Evolutionary conservation across 2,888 invertebrate genomes (phyloP), one percentile per base, ranked within the genome.

Genomic region (Limenitis arthemis): DNA sequence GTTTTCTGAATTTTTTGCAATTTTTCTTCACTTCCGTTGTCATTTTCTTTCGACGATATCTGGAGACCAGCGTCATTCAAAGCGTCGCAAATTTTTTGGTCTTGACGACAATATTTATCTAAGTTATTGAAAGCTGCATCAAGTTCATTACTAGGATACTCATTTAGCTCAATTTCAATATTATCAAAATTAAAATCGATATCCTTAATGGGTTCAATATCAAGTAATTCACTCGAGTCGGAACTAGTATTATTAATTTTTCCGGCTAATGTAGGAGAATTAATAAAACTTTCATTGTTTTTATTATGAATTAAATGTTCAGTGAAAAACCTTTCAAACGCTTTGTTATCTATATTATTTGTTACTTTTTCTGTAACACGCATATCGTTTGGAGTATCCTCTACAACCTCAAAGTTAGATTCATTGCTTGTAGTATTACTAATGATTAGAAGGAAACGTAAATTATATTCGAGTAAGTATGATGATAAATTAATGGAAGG

Each of bases 381-480:
- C 5, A 73, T 68, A 55, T 62, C 69, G 48, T 64, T 64, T 4
- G 72, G 76, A 0, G 74, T 75, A 42, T 74, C 55, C 39, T 64
- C 62, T 7, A 74, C 63, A 36, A 60, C 66, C 55, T 78, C 79
- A 2, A 69, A 72, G 53, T 75, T 79, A 0, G 74, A 77, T 43
- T 80, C 78, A 50, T 80, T 75, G 3, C 53, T 58, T 12, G 77
- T 70, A 5, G 77, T 69, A 37, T 67, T 67, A 55, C 67, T 70
- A 11, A 68, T 49, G 38, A 54, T 60, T n/a, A 71, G 68, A 40
- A 70, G 67, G 55, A 82, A 76, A 63, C 75, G 83, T 11, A 84
- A 83, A 60, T 65, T 85, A 5, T 85, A 81, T 51, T 83, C 83
- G 1, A 77, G 79, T 0, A 80, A 79, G 68, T 67, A 74, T 43